A percentile compares a stretch with the other conserved stretches of the same genome.
These are phyloP conservation scores for Pseudopipra pipra DNA, from an alignment of 2,113 vertebrate species.

Conservation along the genomic window DNA sequence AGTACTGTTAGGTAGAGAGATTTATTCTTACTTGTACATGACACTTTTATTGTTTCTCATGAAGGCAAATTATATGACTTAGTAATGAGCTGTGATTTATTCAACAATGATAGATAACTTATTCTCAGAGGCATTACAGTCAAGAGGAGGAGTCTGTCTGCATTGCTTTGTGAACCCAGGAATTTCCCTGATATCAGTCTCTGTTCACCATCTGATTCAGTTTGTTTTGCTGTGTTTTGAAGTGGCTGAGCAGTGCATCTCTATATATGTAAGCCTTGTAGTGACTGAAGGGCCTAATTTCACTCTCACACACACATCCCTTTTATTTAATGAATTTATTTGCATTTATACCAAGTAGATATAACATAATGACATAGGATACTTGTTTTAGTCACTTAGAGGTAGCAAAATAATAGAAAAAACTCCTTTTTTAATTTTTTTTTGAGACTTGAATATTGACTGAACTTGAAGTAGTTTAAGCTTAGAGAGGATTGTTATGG, in stretches of 20 bases:
- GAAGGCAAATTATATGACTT: not conserved
- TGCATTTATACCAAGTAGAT: not conserved
- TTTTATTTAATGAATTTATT: not conserved
- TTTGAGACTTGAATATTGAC: not conserved
- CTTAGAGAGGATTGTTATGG: not conserved
- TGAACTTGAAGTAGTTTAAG: not conserved
- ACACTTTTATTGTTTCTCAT: not conserved
- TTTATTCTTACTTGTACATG: not conserved
- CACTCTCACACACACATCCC: fast-evolving
- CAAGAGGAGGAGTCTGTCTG: not conserved
- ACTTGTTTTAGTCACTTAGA: not conserved
- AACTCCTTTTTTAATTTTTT: not conserved
- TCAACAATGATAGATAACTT: not conserved
- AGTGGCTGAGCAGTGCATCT: not conserved
- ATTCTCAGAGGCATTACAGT: not conserved
- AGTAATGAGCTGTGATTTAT: not conserved
- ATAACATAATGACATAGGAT: not conserved
- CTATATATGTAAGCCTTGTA: not conserved
- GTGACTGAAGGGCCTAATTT: not conserved
- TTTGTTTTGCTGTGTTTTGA: not conserved
- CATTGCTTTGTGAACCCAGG: not conserved
- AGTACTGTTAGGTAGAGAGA: not conserved
- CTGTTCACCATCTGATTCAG: not conserved
- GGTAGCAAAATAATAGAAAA: not conserved
- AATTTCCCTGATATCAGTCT: not conserved